These are phyloP conservation scores for Labeo catla DNA, from an alignment of 2,113 vertebrate species.

Conservation along the genomic window DNA sequence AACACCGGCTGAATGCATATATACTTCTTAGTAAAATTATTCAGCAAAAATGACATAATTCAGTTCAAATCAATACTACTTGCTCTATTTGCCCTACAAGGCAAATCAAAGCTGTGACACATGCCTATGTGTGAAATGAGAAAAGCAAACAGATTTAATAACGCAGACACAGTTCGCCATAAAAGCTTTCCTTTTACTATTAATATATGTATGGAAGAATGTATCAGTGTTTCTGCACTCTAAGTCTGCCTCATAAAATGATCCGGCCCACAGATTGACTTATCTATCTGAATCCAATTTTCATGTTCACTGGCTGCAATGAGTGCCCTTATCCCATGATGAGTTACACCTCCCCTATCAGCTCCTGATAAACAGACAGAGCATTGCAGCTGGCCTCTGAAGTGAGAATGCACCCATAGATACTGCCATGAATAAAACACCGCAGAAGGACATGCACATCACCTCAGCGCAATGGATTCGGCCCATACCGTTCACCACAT, in stretches of 20 bases:
- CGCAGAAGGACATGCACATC: constrained; percentile 55
- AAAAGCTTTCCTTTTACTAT: constrained; percentile 56
- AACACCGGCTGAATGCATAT: not conserved
- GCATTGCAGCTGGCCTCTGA: constrained; percentile 61
- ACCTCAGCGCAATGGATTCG: constrained; percentile 46
- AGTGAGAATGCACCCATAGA: constrained; percentile 56
- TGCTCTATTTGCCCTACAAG: not conserved
- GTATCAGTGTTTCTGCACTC: constrained; percentile 45
- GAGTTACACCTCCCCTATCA: constrained; percentile 76
- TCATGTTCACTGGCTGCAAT: constrained; percentile 79
- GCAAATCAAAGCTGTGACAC: constrained; percentile 6
- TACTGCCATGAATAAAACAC: constrained; percentile 69
- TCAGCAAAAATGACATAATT: not conserved
- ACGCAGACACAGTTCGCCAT: constrained; percentile 48
- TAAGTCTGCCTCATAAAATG: constrained; percentile 65
- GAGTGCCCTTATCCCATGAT: constrained; percentile 74
- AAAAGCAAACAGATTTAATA: constrained; percentile 25
- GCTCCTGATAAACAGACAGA: constrained; percentile 78
- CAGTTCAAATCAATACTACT: not conserved
- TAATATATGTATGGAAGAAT: constrained; percentile 57
- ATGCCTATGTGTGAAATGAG: not conserved
- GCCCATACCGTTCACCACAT: constrained; percentile 9
- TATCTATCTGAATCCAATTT: constrained; percentile 82
- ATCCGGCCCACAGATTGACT: constrained; percentile 76
- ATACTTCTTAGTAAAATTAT: not conserved